Percentiles rank a stretch among this genome's conserved stretches.
phyloP scores from a whole-genome alignment of 2,797 vertebrate species.

The Ambastaia sidthimunki region DNA sequence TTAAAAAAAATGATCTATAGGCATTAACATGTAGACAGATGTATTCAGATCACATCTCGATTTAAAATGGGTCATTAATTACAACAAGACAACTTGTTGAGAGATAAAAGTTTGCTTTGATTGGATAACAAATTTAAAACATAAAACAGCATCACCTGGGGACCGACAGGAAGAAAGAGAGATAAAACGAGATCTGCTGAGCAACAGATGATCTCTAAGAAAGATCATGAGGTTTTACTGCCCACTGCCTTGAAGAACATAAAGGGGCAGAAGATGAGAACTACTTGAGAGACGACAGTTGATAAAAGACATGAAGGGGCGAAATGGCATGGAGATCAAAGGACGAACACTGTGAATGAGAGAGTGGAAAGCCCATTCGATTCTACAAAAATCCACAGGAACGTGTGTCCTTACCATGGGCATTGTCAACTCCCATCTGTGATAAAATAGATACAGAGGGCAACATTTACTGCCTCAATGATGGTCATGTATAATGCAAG shows the following conservation, averaged over 20 bases:
- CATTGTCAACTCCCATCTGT: background rate
- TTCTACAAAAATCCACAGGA: background rate
- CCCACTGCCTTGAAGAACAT: background rate
- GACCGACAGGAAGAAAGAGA: background rate
- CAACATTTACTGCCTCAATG: background rate
- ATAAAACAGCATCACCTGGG: background rate
- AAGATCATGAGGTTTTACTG: background rate
- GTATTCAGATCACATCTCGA: background rate
- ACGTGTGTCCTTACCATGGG: background rate
- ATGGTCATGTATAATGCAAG: background rate
- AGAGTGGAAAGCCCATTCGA: background rate
- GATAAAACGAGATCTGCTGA: background rate
- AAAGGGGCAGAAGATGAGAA: background rate
- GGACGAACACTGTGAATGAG: background rate
- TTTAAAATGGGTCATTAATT: background rate
- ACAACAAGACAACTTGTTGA: no score
- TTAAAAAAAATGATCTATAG: background rate
- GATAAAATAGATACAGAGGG: background rate
- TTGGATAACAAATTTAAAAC: background rate
- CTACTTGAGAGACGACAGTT: background rate
- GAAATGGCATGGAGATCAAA: background rate
- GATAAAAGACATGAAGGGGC: background rate
- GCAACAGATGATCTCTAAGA: background rate
- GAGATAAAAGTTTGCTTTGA: background rate
- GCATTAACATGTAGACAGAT: conserved; percentile 21